Evolutionary conservation across 1,140 invertebrate species (phyloP), one percentile per base, ranked within the genome.

Genomic region (Drosophila teissieri): DNA sequence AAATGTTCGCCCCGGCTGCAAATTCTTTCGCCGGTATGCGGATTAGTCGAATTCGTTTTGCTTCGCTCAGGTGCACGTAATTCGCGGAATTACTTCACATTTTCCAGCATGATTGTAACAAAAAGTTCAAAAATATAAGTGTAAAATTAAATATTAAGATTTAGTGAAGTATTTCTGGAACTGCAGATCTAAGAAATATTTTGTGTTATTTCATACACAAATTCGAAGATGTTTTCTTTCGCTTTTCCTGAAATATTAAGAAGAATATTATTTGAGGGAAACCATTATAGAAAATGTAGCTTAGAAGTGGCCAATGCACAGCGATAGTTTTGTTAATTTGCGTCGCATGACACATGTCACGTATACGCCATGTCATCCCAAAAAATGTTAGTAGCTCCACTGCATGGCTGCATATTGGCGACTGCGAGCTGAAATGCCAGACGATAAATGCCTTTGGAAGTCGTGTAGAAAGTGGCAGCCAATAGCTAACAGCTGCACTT

Each of bases 21-120:
- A 37, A 54, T 69, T 54, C 63, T 34, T 70, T 49, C 36, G 5
- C 51, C 15, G 27, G 68, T 37, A 57, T 70, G n/a, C 52, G 65
- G 65, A 72, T 72, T 72, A 57, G 68, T 48, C 12, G 36, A 31
- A 48, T 69, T n/a, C 22, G 39, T 17, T 39, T 2, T 4, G 4
- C 5, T 46, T 31, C 27, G 10, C 40, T 31, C 11, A 45, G 19
- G 3, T 46, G 12, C 17, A 40, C 34, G 34, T 48, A 46, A 58
- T 7, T 17, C 7, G 17, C 14, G 2, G 7, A 14, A 31, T 55
- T 61, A 14, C n/a, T 11, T 10, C 15, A n/a, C 14, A 22, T 7
- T n/a, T 3, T 34, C 24, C 4, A 4, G 4, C 4, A 5, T 4
- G 24, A 24, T 24, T 24, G 0, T 24, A 4, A 4, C 0, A 24